Conservation (phyloP, 1,140 invertebrate genomes). For the Pseudomyrmex cubaensis region DNA sequence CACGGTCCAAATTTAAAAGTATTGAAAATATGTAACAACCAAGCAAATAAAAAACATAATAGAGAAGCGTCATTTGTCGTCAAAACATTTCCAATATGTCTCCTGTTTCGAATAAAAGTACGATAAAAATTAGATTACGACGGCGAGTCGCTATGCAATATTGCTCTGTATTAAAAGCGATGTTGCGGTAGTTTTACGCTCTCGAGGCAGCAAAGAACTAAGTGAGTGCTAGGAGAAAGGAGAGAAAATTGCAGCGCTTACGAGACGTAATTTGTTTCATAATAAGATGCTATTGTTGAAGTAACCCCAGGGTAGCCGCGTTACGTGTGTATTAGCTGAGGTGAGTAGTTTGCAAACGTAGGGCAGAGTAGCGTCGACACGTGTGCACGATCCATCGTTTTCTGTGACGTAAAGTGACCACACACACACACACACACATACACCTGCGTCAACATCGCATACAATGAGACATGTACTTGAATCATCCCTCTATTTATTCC, state of each 20-base stretch:
- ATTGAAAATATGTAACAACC: not conserved
- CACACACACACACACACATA: not conserved
- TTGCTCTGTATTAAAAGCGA: conserved; percentile 28
- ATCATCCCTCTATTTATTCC: no score
- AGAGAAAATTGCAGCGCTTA: conserved; percentile 25
- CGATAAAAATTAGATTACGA: conserved; percentile 9
- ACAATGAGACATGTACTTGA: no score
- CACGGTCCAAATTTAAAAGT: not conserved
- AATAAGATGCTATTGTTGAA: conserved; percentile 57
- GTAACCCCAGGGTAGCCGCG: conserved; percentile 35
- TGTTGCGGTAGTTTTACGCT: conserved; percentile 16
- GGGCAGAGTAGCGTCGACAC: conserved; percentile 37
- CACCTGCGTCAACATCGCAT: not conserved
- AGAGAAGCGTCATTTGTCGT: not conserved
- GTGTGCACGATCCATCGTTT: conserved; percentile 48
- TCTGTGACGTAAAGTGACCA: conserved; percentile 42
- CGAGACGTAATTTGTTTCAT: conserved; percentile 47
- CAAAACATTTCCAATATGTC: not conserved
- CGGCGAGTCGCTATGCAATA: not conserved
- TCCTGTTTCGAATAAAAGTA: not conserved
- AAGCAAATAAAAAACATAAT: conserved; percentile 1
- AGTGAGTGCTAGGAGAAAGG: not conserved
- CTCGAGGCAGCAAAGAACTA: conserved; percentile 29
- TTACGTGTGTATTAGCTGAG: conserved; percentile 41
- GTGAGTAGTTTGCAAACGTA: conserved; percentile 47